A percentile compares a stretch with the other conserved stretches of the same genome.
Conservation (phyloP, 2,113 vertebrate species). For the Rhea pennata region DNA sequence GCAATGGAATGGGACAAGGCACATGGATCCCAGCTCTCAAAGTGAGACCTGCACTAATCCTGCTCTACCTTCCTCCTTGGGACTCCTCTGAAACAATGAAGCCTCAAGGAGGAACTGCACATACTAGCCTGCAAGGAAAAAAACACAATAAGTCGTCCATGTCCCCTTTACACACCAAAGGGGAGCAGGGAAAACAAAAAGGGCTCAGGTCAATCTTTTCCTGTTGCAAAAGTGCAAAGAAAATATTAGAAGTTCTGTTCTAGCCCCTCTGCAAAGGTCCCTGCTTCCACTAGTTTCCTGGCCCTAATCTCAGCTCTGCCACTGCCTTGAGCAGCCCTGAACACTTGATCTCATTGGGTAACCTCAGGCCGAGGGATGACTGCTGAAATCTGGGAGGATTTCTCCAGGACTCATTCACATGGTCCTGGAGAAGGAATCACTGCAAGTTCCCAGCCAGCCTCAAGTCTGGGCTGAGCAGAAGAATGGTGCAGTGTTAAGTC, state of each 20-base stretch:
- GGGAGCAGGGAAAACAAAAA: background rate
- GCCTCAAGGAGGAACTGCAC: background rate
- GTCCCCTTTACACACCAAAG: background rate
- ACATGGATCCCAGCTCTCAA: background rate
- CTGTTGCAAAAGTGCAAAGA: background rate
- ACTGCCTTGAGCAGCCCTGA: background rate
- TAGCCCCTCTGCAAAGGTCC: background rate
- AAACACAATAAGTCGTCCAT: rapidly evolving
- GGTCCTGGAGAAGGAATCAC: background rate
- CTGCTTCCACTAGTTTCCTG: background rate
- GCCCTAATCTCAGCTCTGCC: background rate
- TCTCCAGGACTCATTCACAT: background rate
- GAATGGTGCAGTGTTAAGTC: background rate
- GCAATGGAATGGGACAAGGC: background rate
- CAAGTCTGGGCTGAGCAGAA: background rate
- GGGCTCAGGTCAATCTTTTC: background rate
- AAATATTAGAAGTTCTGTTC: background rate
- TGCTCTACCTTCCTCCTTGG: background rate
- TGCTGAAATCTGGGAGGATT: background rate
- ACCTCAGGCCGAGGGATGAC: background rate
- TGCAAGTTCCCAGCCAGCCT: background rate
- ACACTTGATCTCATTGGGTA: background rate
- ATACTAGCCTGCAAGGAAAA: background rate
- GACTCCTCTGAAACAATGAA: background rate
- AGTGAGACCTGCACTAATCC: too few species aligned